Percentiles rank a stretch among this genome's conserved stretches.
Conservation (phyloP, 2,113 vertebrate species). For the Mesembrinibis cayennensis region DNA sequence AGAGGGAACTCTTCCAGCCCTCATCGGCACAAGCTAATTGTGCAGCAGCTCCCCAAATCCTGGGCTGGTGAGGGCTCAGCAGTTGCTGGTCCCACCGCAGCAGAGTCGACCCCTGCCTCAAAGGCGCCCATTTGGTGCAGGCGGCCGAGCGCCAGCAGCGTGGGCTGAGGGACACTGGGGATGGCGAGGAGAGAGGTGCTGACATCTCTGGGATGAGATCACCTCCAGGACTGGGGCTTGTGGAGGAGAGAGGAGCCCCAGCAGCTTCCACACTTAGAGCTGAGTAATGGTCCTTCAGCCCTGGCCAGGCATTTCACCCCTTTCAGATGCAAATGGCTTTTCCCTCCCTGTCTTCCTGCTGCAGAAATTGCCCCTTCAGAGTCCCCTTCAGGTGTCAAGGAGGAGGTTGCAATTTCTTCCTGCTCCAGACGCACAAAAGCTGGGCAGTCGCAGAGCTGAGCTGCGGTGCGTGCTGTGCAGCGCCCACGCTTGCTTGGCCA, state of each 20-base stretch:
- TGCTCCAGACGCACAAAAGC: background rate
- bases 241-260: background rate
- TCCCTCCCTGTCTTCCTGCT: background rate
- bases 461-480: background rate
- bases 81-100: background rate
- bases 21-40: background rate
- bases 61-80: background rate
- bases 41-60: background rate
- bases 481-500: background rate
- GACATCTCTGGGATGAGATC: background rate
- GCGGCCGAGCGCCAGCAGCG: background rate
- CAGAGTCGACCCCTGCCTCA: background rate
- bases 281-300: background rate
- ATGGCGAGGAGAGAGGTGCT: background rate
- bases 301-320: background rate
- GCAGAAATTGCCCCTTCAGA: background rate
- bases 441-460: background rate
- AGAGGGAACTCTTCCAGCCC: background rate
- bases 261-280: background rate
- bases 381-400: background rate
- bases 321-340: background rate
- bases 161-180: background rate
- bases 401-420: background rate
- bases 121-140: background rate
- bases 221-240: background rate